Conservation (phyloP, 2,113 vertebrate species). For the Tachycineta bicolor region DNA sequence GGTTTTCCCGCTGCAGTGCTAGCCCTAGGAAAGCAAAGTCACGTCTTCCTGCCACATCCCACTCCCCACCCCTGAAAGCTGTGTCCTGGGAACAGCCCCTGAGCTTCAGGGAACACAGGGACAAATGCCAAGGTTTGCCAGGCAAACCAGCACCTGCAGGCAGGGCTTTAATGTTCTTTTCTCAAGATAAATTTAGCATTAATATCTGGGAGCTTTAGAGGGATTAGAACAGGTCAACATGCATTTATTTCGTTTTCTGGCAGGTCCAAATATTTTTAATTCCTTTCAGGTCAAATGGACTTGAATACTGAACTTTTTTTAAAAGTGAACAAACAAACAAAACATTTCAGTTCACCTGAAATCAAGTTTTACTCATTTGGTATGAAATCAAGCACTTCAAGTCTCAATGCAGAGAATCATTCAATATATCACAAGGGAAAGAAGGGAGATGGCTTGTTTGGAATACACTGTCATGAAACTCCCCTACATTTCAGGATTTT, state of each 20-base stretch:
- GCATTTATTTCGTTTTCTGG: conserved; percentile 7
- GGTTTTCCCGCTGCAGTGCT: background rate
- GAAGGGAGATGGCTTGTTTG: background rate
- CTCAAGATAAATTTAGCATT: conserved; percentile 33
- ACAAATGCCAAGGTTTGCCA: background rate
- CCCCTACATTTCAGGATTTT: background rate
- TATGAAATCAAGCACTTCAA: background rate
- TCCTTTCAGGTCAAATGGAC: conserved; percentile 2
- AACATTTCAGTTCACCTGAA: background rate
- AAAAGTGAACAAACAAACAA: background rate
- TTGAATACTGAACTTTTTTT: background rate
- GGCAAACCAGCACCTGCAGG: background rate
- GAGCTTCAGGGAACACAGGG: background rate
- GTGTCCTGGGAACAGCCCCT: background rate
- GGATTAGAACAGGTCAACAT: conserved; percentile 12
- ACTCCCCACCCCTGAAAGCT: background rate
- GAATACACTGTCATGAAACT: background rate
- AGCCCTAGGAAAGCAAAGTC: background rate
- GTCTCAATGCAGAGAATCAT: background rate
- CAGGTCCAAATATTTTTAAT: conserved; percentile 12
- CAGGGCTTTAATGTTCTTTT: background rate
- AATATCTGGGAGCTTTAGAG: conserved; percentile 28
- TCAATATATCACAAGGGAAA: background rate
- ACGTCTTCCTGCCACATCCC: background rate
- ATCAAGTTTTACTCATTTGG: background rate